Conservation (phyloP, 2,113 vertebrate species). For the Hyperopisus bebe region DNA sequence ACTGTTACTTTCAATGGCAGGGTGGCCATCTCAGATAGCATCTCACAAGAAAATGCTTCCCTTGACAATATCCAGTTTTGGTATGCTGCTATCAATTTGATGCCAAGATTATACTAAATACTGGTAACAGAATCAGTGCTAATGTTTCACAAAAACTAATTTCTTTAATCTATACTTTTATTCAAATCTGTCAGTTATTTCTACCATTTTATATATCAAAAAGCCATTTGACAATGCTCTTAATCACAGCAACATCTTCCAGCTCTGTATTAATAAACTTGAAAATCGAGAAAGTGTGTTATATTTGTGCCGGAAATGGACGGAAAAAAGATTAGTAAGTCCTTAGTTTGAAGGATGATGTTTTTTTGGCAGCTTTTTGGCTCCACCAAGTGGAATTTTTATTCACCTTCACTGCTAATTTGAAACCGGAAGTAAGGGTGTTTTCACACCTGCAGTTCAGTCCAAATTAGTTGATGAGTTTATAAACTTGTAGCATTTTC, state of each 20-base stretch:
- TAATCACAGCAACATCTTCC: neutral
- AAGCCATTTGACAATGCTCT: neutral
- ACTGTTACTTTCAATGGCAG: neutral
- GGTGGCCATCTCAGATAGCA: neutral
- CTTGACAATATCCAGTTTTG: neutral
- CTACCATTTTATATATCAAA: neutral
- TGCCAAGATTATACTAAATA: neutral
- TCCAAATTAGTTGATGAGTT: neutral
- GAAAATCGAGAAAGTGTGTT: neutral
- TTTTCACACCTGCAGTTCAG: neutral
- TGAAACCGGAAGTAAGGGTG: neutral
- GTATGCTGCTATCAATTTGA: neutral
- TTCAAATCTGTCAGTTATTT: neutral
- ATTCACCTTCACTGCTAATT: neutral
- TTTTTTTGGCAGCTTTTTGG: neutral
- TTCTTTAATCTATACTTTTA: neutral
- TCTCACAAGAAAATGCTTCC: neutral
- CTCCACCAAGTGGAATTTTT: neutral
- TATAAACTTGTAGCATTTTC: neutral
- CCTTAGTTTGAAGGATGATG: neutral
- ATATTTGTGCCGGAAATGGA: neutral
- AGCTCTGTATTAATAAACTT: neutral
- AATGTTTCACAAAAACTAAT: neutral
- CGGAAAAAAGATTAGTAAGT: neutral
- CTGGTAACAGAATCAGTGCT: neutral